Conservation (phyloP, 2,113 vertebrate species). For the Nyctereutes procyonoides region DNA sequence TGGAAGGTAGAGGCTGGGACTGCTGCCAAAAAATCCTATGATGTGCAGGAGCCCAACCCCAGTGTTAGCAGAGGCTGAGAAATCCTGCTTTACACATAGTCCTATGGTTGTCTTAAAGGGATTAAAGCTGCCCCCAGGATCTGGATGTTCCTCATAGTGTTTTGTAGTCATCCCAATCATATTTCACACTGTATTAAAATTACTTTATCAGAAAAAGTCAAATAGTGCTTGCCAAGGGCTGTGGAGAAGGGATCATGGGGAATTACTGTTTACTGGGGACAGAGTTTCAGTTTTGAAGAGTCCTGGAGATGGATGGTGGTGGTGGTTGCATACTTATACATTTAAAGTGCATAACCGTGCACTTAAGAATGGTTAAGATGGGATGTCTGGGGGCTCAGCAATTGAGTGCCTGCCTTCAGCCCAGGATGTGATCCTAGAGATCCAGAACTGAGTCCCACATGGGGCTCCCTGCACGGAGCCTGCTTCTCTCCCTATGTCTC, state of each 20-base stretch:
- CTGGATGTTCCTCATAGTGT: background rate
- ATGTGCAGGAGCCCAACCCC: background rate
- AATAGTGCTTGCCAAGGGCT: background rate
- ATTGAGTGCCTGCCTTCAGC: no score
- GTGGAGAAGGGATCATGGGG: background rate
- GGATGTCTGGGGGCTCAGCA: no score
- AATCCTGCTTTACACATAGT: background rate
- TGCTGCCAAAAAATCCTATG: background rate
- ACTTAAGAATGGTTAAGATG: background rate
- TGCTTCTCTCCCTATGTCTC: no score
- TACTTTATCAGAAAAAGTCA: background rate
- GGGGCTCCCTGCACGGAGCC: no score
- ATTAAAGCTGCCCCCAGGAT: background rate
- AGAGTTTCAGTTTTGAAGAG: background rate
- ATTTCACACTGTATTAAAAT: background rate
- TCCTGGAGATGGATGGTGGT: background rate
- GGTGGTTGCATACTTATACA: background rate
- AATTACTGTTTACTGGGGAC: background rate
- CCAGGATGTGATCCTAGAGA: no score
- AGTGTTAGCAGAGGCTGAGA: background rate
- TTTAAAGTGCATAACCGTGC: background rate
- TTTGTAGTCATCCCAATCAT: background rate
- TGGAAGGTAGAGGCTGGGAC: background rate
- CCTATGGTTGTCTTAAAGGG: background rate
- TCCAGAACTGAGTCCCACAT: no score